Evolutionary conservation across 2,113 vertebrate species (phyloP).

Genomic region (Pitta sordida): DNA sequence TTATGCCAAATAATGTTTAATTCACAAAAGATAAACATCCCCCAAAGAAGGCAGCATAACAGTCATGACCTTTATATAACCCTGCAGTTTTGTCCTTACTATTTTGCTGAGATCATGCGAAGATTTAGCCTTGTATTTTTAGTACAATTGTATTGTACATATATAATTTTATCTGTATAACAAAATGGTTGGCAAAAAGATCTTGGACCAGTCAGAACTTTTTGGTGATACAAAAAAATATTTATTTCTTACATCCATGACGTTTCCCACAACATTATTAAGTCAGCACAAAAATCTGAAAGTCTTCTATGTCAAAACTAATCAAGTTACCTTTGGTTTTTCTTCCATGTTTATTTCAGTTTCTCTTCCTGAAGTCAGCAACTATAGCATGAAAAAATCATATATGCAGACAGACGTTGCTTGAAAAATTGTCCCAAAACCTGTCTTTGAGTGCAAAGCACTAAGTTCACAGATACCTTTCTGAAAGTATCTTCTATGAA

Average conservation of each 20-base stretch:
- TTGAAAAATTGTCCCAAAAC: background rate
- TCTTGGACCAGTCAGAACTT: background rate
- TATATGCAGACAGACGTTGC: background rate
- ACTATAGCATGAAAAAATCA: background rate
- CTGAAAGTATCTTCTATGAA: background rate
- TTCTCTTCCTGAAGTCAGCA: background rate
- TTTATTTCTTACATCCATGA: background rate
- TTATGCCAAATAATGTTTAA: background rate
- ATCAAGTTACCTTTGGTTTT: background rate
- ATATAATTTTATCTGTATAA: background rate
- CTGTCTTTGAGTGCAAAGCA: background rate
- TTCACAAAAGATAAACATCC: background rate
- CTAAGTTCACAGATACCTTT: background rate
- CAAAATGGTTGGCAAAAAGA: background rate
- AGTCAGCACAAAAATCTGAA: background rate
- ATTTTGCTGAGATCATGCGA: background rate
- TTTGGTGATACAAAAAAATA: background rate
- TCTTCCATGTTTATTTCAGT: background rate
- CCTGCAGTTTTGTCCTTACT: background rate
- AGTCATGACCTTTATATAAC: background rate
- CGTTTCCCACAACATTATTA: background rate
- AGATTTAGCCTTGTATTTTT: background rate
- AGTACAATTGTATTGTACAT: too few relatives aligned
- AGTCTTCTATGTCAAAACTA: background rate
- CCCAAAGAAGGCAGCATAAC: background rate